Conservation (phyloP, 2,113 vertebrate species). For the Nothoprocta pentlandii region DNA sequence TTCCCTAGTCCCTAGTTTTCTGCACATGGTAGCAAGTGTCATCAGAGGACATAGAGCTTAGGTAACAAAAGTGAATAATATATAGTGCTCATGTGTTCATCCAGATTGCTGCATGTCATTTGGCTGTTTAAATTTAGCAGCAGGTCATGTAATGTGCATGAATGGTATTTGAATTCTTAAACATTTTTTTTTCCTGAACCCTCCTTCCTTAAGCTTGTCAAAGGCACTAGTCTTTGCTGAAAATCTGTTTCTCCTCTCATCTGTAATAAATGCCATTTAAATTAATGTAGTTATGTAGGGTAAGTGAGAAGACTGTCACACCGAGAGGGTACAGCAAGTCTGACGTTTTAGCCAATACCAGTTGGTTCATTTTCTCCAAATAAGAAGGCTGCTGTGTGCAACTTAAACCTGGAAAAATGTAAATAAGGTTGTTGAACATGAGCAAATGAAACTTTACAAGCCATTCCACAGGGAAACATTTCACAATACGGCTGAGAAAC, state of each 20-base stretch:
- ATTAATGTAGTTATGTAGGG: conserved; percentile 35
- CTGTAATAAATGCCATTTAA: not conserved
- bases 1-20: not conserved
- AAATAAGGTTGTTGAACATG: conserved; percentile 43
- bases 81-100: not conserved
- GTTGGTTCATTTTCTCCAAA: conserved; percentile 33
- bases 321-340: not conserved
- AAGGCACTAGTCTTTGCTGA: conserved; percentile 8
- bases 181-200: not conserved
- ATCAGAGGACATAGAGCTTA: not conserved
- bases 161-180: not conserved
- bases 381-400: conserved; percentile 11
- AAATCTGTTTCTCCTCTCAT: conserved; percentile 21
- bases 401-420: conserved; percentile 33
- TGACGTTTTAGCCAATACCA: conserved; percentile 29
- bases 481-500: conserved; percentile 54
- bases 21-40: not conserved
- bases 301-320: conserved; percentile 1
- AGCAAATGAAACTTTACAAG: conserved; percentile 52
- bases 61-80: not conserved
- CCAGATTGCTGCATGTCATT: conserved; percentile 12
- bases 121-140: not conserved
- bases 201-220: conserved; percentile 1
- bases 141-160: not conserved
- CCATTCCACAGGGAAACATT: conserved; percentile 47